Evolutionary conservation across 2,797 vertebrate species (phyloP).

Genomic region (Onychomys torridus): DNA sequence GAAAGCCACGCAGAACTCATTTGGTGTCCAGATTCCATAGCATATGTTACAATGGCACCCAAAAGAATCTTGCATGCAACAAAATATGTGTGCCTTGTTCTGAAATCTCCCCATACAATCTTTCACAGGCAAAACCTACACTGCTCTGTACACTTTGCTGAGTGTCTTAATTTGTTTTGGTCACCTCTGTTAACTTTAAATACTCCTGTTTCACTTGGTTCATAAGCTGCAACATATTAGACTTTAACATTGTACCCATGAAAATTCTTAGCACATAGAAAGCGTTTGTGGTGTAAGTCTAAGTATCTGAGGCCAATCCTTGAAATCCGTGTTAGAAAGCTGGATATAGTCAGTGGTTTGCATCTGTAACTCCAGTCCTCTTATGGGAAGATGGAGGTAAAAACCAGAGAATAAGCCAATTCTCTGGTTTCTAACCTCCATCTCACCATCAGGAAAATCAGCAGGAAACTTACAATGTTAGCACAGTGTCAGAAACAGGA

Average conservation of each 20-base stretch:
- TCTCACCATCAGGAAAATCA: no score
- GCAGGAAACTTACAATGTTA: not conserved
- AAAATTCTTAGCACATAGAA: not conserved
- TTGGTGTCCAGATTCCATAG: not conserved
- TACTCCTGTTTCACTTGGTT: not conserved
- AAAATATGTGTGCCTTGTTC: not conserved
- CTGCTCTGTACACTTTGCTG: not conserved
- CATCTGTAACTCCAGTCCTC: not conserved
- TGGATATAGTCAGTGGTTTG: no score
- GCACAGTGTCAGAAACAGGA: not conserved
- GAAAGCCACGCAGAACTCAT: not conserved
- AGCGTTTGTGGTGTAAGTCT: not conserved
- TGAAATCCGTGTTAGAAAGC: not conserved
- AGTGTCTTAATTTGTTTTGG: not conserved
- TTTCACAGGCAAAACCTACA: not conserved
- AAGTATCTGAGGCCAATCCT: not conserved
- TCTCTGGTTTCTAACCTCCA: no score
- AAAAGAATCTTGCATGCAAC: not conserved
- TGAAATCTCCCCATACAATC: fast-evolving
- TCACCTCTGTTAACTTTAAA: not conserved
- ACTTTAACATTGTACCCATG: not conserved
- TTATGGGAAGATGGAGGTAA: not conserved
- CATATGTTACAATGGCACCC: not conserved
- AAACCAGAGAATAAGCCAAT: not conserved
- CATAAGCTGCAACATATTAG: not conserved